Percentiles rank a stretch among this genome's conserved stretches.
Conservation (phyloP, 2,888 invertebrate genomes). For the Drosophila prostipennis region DNA sequence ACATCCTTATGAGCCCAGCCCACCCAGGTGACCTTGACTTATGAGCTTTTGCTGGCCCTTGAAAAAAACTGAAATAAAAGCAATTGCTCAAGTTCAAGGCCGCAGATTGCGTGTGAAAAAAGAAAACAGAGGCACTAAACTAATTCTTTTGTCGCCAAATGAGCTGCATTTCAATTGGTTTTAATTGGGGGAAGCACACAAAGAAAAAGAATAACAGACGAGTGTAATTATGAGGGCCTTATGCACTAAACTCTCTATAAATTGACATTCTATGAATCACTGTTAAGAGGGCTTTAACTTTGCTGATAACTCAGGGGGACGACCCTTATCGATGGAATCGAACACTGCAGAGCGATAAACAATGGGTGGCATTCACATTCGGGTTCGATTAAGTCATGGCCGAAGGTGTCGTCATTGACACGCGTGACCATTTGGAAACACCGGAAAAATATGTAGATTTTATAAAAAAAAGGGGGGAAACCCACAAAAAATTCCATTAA, state of each 20-base stretch:
- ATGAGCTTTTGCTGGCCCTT: conserved; percentile 20
- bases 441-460: background rate
- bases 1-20: conserved; percentile 29
- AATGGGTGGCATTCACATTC: conserved; percentile 38
- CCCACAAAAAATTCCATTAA: too few relatives aligned
- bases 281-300: background rate
- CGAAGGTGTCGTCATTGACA: conserved; percentile 34
- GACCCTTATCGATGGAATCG: conserved; percentile 9
- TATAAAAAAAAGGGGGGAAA: too few relatives aligned
- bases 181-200: conserved; percentile 22
- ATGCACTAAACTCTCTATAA: background rate
- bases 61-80: conserved; percentile 8
- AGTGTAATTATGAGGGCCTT: background rate
- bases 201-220: background rate
- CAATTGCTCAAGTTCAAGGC: conserved; percentile 41
- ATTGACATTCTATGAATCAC: conserved; percentile 23
- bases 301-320: conserved; percentile 14
- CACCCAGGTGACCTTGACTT: conserved; percentile 34
- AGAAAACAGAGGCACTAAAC: conserved; percentile 8
- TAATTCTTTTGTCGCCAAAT: conserved; percentile 26
- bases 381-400: conserved; percentile 58
- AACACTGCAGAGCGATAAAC: conserved; percentile 20
- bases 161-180: conserved; percentile 27
- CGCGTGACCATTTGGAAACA: conserved; percentile 18
- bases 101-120: conserved; percentile 29